These are phyloP conservation scores for Azorinus chamasolen DNA, from an alignment of 2,888 invertebrate species.

Conservation along the genomic window DNA sequence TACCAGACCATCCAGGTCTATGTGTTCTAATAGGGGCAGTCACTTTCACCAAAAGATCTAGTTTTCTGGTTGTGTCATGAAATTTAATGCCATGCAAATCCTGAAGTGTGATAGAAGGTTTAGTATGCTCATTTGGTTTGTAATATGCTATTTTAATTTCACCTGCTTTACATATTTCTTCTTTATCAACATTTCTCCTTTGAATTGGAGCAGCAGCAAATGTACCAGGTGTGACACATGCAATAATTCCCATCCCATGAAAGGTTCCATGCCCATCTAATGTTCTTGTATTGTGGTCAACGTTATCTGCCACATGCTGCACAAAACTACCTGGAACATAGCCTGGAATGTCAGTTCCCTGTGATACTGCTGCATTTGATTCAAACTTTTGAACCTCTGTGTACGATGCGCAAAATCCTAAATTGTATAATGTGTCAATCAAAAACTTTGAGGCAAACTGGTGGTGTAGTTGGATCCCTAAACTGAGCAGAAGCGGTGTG, in stretches of 20 bases:
- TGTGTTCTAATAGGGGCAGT: constrained; percentile 1
- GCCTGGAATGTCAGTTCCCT: constrained; percentile 11
- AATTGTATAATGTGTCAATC: constrained; percentile 65
- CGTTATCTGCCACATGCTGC: constrained; percentile 35
- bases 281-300: constrained; percentile 29
- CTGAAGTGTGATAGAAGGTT: constrained; percentile 7
- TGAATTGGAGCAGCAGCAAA: not conserved
- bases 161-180: constrained; percentile 10
- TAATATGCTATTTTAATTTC: constrained; percentile 9
- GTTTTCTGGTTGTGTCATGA: not conserved
- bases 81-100: not conserved
- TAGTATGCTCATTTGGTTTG: constrained; percentile 2
- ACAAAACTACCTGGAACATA: constrained; percentile 10
- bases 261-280: constrained; percentile 17
- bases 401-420: constrained; percentile 66
- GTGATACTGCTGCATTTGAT: too few relatives aligned
- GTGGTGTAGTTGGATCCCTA: constrained; percentile 68
- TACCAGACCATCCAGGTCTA: constrained; percentile 19
- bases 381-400: constrained; percentile 30
- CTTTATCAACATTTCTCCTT: constrained; percentile 7
- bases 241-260: constrained; percentile 30
- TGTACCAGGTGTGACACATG: not conserved
- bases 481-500: constrained; percentile 63
- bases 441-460: too few relatives aligned
- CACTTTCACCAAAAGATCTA: constrained; percentile 4